Evolutionary conservation across 2,888 invertebrate species (phyloP), one percentile per base, ranked within the genome.

Genomic region (Lasioglossum marginatum): DNA sequence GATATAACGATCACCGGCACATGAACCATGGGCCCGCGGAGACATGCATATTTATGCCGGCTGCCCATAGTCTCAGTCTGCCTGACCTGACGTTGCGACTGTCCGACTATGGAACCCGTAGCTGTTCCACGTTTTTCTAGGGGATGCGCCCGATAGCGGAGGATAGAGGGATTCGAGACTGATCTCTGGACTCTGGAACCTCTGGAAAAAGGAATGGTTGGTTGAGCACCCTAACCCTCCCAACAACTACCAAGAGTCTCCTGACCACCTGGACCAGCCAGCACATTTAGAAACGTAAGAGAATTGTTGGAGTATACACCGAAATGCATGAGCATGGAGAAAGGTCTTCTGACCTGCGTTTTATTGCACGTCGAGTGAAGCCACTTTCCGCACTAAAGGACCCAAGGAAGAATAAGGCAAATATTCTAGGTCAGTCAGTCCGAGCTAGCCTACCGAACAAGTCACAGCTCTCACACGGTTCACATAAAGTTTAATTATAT

Each of bases 1-100:
- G 95, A 95, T 95, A 94, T 94, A 95, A 95, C 94, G 93, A 95
- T 94, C 94, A 92, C 93, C 90, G 94, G 93, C 93, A 91, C 94
- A 92, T 92, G 92, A 93, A 91, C 91, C 91, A 92, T 89, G 91
- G 92, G 92, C 89, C 92, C 91, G 89, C 90, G 91, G 93, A 93
- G 93, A 92, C 93, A 92, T 92, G 91, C 93, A 92, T 93, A 93
- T 93, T 92, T 93, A 93, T 93, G 91, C 91, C 86, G 85, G 83
- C 90, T 89, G 91, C 90, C 91, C 89, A 87, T 92, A 88, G 88
- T 87, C 88, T 87, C 87, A 81, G 85, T 77, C 85, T 86, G 87
- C 63, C 89, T 8, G n/a, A 73, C 80, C 63, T 82, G 83, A 83
- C 86, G 78, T 78, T 81, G 48, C 45, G 73, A 73, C 80, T 82